Conservation (phyloP, 1,140 invertebrate genomes). For the Centruroides sculpturatus region DNA sequence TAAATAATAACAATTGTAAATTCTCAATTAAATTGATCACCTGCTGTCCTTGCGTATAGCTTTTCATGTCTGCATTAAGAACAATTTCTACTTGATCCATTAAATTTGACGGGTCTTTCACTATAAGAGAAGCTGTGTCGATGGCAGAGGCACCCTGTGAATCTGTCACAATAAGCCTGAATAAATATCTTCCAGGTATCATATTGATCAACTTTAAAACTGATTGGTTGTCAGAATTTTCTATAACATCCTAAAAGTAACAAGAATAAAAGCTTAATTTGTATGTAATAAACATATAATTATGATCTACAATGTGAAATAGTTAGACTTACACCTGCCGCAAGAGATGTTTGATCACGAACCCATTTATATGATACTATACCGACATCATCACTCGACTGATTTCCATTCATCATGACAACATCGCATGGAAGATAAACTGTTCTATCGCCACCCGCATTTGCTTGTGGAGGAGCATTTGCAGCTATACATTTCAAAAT, state of each 20-base stretch:
- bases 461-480: constrained; percentile 72
- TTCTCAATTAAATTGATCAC: constrained; percentile 10
- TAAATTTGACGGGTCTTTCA: constrained; percentile 55
- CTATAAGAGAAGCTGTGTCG: constrained; percentile 68
- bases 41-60: constrained; percentile 52
- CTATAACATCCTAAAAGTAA: constrained; percentile 39
- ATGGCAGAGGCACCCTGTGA: constrained; percentile 64
- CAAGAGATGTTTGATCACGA: constrained; percentile 59
- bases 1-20: too few relatives aligned
- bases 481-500: constrained; percentile 43
- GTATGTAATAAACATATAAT: background rate
- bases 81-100: constrained; percentile 61
- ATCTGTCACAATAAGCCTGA: constrained; percentile 73
- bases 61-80: constrained; percentile 42
- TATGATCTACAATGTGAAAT: background rate
- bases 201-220: constrained; percentile 63
- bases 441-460: constrained; percentile 68
- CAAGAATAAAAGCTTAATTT: background rate
- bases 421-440: constrained; percentile 56
- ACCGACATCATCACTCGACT: constrained; percentile 71
- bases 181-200: constrained; percentile 64
- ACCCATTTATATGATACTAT: constrained; percentile 76
- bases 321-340: constrained; percentile 42
- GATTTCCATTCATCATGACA: constrained; percentile 66
- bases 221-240: constrained; percentile 51